Conservation (phyloP, 1,140 invertebrate genomes). For the Ceratosolen fusciceps region DNA sequence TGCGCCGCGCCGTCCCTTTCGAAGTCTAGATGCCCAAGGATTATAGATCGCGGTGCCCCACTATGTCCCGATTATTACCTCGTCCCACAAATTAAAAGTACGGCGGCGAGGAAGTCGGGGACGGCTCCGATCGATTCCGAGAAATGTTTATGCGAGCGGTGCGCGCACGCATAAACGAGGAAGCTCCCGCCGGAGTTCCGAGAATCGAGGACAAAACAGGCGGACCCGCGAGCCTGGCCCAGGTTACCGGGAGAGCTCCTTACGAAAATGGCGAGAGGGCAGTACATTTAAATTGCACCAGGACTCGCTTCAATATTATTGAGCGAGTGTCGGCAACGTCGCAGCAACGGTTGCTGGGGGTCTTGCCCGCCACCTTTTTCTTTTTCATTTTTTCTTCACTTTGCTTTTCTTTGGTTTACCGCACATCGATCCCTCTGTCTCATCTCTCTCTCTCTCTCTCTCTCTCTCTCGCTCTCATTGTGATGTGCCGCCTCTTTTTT, state of each 20-base stretch:
- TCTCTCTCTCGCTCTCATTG: background rate
- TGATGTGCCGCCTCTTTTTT: too few relatives aligned
- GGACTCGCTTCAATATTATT: background rate
- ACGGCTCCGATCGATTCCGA: conserved; percentile 8
- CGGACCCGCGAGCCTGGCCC: background rate
- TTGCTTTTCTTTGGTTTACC: background rate
- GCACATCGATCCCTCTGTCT: background rate
- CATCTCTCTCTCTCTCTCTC: background rate
- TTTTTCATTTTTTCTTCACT: background rate
- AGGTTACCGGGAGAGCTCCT: too few relatives aligned
- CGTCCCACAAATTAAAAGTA: too few relatives aligned
- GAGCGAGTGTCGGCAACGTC: background rate
- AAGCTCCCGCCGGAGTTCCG: background rate
- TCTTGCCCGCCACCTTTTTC: background rate
- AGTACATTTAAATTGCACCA: background rate
- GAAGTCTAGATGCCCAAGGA: too few relatives aligned
- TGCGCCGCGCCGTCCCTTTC: too few relatives aligned
- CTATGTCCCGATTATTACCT: too few relatives aligned
- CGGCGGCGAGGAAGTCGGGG: background rate
- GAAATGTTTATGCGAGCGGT: background rate
- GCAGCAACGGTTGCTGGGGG: background rate
- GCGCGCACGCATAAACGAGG: background rate
- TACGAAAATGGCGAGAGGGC: conserved; percentile 22
- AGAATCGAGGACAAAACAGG: background rate
- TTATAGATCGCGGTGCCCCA: too few relatives aligned